Evolutionary conservation across 2,888 invertebrate genomes (phyloP).

Genomic region (Nasonovia ribisnigri): DNA sequence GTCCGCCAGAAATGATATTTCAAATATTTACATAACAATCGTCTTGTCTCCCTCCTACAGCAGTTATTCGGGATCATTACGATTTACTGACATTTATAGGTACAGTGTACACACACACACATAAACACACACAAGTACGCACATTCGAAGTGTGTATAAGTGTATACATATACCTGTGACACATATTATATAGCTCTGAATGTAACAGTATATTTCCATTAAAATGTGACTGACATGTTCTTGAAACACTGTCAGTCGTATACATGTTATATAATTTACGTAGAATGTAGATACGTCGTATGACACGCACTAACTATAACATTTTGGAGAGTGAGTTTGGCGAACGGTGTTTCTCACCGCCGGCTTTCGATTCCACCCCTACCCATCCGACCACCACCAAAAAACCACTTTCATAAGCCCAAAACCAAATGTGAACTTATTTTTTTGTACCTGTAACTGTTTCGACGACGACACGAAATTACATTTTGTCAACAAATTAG

Average conservation of each 20-base stretch:
- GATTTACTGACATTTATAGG: not conserved
- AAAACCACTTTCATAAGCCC: not conserved
- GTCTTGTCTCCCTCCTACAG: not conserved
- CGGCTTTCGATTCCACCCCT: not conserved
- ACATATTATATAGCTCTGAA: not conserved
- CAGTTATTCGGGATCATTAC: not conserved
- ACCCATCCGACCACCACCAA: not conserved
- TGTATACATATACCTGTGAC: not conserved
- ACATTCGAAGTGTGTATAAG: not conserved
- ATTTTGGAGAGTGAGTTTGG: not conserved
- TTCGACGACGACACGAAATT: not conserved
- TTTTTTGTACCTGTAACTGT: not conserved
- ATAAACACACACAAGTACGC: not conserved
- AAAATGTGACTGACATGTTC: not conserved
- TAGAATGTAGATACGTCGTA: not conserved
- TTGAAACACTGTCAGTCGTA: not conserved
- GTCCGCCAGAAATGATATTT: not conserved
- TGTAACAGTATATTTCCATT: constrained; percentile 28
- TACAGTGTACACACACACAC: not conserved
- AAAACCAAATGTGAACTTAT: not conserved
- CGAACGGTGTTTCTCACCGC: not conserved
- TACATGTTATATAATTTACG: not conserved
- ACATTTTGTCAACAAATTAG: not conserved
- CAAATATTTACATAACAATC: constrained; percentile 2
- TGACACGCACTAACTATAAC: not conserved